Base-by-base conservation (phyloP, 2,888 invertebrate species). In the Ischnura elegans region DNA sequence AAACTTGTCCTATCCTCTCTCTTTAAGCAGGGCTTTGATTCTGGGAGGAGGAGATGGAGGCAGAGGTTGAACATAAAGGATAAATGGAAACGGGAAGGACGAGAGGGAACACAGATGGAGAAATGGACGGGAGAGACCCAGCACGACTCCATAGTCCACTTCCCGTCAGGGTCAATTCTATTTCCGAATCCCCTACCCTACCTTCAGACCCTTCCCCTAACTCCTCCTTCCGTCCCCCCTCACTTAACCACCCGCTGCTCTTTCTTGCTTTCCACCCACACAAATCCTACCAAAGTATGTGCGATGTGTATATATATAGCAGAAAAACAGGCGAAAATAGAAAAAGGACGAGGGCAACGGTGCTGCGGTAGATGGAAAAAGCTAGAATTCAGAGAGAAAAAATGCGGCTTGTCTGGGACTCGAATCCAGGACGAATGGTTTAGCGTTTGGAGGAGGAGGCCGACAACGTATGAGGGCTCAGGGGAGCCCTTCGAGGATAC, bases 121-220 rank as follows among this genome's bases (percentile, higher is more conserved):
- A 76, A 36, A 76, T 29, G n/a, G 25, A 36, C n/a, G 76, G n/a
- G 29, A 16, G 10, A 21, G 61, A 36, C 29, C 76, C 76, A 13
- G 13, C 10, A 76, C 36, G 76, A 76, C 29, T 76, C 76, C 76
- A 76, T 36, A 76, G 76, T 76, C 29, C 76, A 76, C 76, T 76
- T 76, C 76, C 76, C 76, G 76, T 76, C 76, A 76, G 76, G 76
- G 76, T 76, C 76, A 76, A 76, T 76, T 76, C 76, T 76, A 76
- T 76, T 76, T 76, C 76, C 76, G 76, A 76, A 29, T 36, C 36
- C 25, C 13, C 36, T 13, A 36, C 76, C 36, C 25, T 76, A 2
- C 25, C 36, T n/a, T n/a, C n/a, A n/a, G n/a, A n/a, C n/a, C n/a
- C 5, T 13, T 29, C 76, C 36, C 76, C 25, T 36, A 10, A 36